Base-by-base conservation (phyloP, 2,888 invertebrate species). In the Epirrhoe tristata region DNA sequence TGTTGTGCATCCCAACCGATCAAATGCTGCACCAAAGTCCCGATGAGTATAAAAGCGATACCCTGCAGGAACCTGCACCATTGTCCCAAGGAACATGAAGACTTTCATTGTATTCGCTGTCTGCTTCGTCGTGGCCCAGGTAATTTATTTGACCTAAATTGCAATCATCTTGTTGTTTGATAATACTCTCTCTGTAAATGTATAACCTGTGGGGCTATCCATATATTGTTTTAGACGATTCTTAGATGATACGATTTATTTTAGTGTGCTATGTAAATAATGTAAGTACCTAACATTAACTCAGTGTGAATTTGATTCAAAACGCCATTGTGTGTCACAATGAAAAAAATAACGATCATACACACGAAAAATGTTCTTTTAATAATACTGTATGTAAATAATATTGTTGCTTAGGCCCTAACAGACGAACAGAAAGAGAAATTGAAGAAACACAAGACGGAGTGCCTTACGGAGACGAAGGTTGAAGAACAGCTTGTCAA, bases 361-460 rank as follows among this genome's bases (percentile, higher is more conserved):
- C 24, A 24, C 24, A 24, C 24, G 24, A 1, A 8, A 36, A 36
- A 8, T 8, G 36, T 36, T 36, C 6, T 7, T 8, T 3, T 36
- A 8, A 8, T 8, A 0, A 36, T 10, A 3, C 8, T 36, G 3
- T 36, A 8, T 8, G 1, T 43, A 43, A 43, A 43, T 10, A 43
- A 12, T 12, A 43, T 43, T 12, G 39, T 17, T 17, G 4, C 5
- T 0, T 79, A 94, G 93, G 92, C 91, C 66, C 78, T 93, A 10
- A 90, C 91, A 0, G 91, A 93, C 31, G 93, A 93, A 67, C 93
- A 93, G 76, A 93, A 92, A 63, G 92, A 92, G 68, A 93, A 92
- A 48, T 76, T 94, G n/a, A 93, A 91, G 86, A 93, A 90, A 65
- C 93, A 93, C 73, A 87, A 85, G 70, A 69, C 85, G 0, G 93